A percentile compares a stretch with the other conserved stretches of the same genome.
Evolutionary conservation across 1,140 invertebrate species (phyloP).

Genomic region (Ptiloglossa arizonensis): DNA sequence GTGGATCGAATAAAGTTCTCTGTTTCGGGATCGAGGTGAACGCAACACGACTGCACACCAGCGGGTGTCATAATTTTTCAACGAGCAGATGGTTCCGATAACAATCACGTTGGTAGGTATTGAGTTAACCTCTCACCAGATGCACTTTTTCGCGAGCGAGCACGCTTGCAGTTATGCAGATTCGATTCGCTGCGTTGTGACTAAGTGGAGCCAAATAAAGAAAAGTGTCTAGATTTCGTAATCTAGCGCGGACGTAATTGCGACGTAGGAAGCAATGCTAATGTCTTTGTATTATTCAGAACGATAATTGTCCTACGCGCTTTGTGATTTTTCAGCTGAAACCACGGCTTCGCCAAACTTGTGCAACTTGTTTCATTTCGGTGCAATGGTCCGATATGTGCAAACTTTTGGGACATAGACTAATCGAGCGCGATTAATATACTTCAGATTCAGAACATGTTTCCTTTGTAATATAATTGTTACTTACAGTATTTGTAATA

Average conservation of each 20-base stretch:
- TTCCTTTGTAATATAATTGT: no score
- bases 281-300: slow-evolving; percentile 3
- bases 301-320: slow-evolving; percentile 16
- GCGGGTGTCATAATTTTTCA: background rate
- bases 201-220: background rate
- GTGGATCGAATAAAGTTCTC: background rate
- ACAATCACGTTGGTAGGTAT: background rate
- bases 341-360: background rate
- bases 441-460: no score
- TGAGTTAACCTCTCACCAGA: slow-evolving; percentile 10
- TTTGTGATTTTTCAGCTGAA: background rate
- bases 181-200: background rate
- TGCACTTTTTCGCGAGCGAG: background rate
- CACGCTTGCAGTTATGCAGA: background rate
- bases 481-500: no score
- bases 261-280: background rate
- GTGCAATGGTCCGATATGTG: no score
- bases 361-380: background rate
- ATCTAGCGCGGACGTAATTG: background rate
- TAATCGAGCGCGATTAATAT: no score
- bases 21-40: slow-evolving; percentile 17
- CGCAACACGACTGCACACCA: background rate
- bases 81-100: slow-evolving; percentile 3
- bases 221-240: slow-evolving; percentile 11
- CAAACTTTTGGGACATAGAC: no score